Conservation (phyloP, 1,140 invertebrate species). For the Cephus cinctus region DNA sequence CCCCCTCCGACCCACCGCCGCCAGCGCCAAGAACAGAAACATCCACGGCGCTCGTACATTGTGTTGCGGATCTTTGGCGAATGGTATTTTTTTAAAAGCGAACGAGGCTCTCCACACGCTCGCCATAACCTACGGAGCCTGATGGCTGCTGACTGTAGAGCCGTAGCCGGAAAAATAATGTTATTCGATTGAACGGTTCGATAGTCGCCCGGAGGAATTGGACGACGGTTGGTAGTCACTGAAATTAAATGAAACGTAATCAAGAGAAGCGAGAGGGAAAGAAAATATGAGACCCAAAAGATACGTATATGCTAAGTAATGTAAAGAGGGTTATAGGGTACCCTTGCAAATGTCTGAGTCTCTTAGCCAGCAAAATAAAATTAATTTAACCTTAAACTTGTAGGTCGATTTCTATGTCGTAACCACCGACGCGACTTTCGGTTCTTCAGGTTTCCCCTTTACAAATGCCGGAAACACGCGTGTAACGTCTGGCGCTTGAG, state of each 20-base stretch:
- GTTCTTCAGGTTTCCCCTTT: background rate
- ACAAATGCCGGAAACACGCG: background rate
- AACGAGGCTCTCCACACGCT: background rate
- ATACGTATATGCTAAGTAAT: background rate
- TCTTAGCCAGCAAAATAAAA: background rate
- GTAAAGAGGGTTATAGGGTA: background rate
- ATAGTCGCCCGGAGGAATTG: background rate
- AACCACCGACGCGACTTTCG: too few relatives aligned
- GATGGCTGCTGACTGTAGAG: background rate
- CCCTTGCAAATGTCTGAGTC: background rate
- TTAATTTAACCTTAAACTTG: too few relatives aligned
- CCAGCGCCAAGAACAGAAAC: background rate
- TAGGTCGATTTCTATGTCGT: too few relatives aligned
- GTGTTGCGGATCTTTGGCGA: constrained; percentile 2
- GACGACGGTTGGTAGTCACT: background rate
- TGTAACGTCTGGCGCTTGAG: background rate
- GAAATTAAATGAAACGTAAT: background rate
- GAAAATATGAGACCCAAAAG: background rate
- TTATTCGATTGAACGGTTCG: constrained; percentile 8
- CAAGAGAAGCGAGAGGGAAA: background rate
- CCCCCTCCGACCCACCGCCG: background rate
- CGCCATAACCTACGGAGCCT: background rate
- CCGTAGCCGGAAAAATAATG: background rate
- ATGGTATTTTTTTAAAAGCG: background rate
- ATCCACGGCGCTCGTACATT: constrained; percentile 3